phyloP scores from a whole-genome alignment of 2,888 invertebrate species.

The Drosophila macrothrix region DNA sequence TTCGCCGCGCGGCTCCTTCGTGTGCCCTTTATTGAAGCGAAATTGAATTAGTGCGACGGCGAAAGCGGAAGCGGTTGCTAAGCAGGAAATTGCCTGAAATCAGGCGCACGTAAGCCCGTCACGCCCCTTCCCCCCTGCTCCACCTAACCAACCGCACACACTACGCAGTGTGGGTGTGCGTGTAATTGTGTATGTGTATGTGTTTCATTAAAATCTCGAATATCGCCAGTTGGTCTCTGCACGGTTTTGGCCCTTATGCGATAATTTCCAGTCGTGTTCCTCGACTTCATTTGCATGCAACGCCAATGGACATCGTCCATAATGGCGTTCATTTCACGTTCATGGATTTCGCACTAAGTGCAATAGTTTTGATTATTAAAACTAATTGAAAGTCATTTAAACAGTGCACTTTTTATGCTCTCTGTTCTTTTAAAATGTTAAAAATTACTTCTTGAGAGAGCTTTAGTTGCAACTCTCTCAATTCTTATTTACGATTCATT shows the following conservation, averaged over 20 bases:
- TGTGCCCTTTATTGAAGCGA: constrained; percentile 78
- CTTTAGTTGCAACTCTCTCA: background rate
- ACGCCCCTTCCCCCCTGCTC: constrained; percentile 3
- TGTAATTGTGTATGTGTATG: constrained; percentile 32
- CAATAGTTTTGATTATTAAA: constrained; percentile 75
- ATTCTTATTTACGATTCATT: background rate
- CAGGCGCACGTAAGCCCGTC: constrained; percentile 76
- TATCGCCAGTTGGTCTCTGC: constrained; percentile 43
- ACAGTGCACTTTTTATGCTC: constrained; percentile 61
- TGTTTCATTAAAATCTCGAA: constrained; percentile 63
- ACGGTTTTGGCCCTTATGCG: constrained; percentile 56
- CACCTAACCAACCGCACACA: constrained; percentile 13
- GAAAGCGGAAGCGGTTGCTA: constrained; percentile 82
- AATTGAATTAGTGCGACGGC: constrained; percentile 78
- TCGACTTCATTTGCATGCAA: constrained; percentile 69
- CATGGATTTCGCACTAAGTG: constrained; percentile 72
- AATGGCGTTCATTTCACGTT: constrained; percentile 69
- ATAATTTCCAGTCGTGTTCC: constrained; percentile 44
- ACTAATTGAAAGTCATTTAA: constrained; percentile 76
- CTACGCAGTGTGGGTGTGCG: background rate
- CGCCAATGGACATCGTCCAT: constrained; percentile 41
- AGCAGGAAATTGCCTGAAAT: constrained; percentile 83
- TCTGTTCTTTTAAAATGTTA: background rate
- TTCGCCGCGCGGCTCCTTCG: constrained; percentile 58
- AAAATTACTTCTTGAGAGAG: background rate